Percentiles rank a stretch among this genome's conserved stretches.
Evolutionary conservation across 2,888 invertebrate genomes (phyloP).

Genomic region (Shargacucullia verbasci): DNA sequence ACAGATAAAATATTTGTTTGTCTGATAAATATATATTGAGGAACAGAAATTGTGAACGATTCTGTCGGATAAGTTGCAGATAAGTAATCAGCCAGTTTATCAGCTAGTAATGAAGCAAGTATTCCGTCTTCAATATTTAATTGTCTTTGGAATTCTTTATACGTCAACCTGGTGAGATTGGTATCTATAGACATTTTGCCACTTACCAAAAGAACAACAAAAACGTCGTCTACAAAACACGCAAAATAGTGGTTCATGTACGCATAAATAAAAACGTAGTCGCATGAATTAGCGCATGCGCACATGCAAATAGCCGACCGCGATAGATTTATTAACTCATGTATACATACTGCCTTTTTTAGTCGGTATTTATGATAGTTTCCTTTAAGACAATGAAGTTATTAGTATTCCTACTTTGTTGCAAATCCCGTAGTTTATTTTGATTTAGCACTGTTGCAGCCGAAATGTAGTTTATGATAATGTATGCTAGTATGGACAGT

Average conservation of each 20-base stretch:
- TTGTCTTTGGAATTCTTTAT: too few relatives aligned
- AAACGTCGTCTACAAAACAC: slow-evolving; percentile 11
- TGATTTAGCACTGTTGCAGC: slow-evolving; percentile 36
- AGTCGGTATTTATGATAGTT: slow-evolving; percentile 16
- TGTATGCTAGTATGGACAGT: slow-evolving; percentile 3
- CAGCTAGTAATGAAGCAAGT: too few relatives aligned
- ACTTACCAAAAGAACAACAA: background rate
- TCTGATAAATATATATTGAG: too few relatives aligned
- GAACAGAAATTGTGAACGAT: too few relatives aligned
- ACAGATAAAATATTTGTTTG: too few relatives aligned
- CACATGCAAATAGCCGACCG: slow-evolving; percentile 45
- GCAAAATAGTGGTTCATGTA: slow-evolving; percentile 36
- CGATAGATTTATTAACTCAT: slow-evolving; percentile 49
- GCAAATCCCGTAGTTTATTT: slow-evolving; percentile 1
- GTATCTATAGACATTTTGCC: background rate
- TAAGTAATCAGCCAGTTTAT: too few relatives aligned
- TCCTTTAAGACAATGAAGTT: slow-evolving; percentile 37
- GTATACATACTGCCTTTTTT: slow-evolving; percentile 36
- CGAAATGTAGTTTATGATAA: slow-evolving; percentile 18
- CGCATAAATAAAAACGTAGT: slow-evolving; percentile 27
- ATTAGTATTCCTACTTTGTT: slow-evolving; percentile 24
- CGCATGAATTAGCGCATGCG: slow-evolving; percentile 46
- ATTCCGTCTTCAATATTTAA: too few relatives aligned
- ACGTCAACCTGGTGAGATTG: too few relatives aligned
- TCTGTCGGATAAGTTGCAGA: too few relatives aligned